Base-by-base conservation (phyloP, 1,140 invertebrate genomes). In the Drosophila azteca region DNA sequence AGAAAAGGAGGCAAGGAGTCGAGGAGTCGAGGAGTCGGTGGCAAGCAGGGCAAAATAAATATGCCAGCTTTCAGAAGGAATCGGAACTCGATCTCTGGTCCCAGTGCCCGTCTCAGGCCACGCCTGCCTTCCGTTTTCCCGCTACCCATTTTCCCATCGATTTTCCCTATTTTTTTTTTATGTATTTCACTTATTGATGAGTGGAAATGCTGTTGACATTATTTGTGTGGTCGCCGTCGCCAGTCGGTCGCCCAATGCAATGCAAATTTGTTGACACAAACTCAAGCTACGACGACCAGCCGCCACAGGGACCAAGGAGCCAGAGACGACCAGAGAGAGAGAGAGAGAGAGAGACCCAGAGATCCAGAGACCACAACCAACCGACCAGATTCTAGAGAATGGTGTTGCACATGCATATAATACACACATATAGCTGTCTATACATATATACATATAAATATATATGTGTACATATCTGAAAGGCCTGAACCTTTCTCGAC, bases 171-270 rank as follows among this genome's bases (percentile, higher is more conserved):
- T 52, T 39, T 20, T 48, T 54, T 45, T 52, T 67, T 67, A 49
- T 49, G 31, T 69, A 68, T 71, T 78, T 71, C 55, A 77, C 63
- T 85, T 84, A 84, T 85, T 85, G 82, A 84, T 84, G 81, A 66
- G 67, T 77, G 55, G 72, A 79, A 80, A 84, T 85, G 82, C 74
- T 85, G 81, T 85, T 84, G 81, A 84, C 81, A 84, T 85, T 80
- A 84, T 85, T 85, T 85, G 81, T 80, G 80, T 70, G 81, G 77
- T 77, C 49, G 57, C 50, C 1, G 17, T 20, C 80, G 80, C 77
- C 81, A 80, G 80, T 72, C 84, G 80, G 80, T 75, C 80, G 76
- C 66, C 80, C 49, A 41, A 69, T 69, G 46, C 76, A 85, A 85
- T 85, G 77, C 77, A 85, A 77, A 84, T 80, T 85, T 79, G 77